A percentile compares a stretch with the other conserved stretches of the same genome.
Conservation (phyloP, 2,888 invertebrate genomes). For the Thera britannica region DNA sequence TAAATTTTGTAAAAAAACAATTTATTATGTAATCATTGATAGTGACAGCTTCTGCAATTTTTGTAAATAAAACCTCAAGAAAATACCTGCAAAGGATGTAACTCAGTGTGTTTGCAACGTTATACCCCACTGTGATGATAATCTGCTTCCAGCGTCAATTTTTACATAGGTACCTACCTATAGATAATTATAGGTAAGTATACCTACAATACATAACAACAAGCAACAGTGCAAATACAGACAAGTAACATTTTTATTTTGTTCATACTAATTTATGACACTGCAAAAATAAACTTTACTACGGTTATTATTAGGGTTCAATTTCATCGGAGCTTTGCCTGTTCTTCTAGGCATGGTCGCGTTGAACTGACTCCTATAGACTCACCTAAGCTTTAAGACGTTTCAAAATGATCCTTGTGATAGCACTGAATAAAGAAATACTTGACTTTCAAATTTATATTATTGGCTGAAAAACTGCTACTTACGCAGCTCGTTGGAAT, state of each 20-base stretch:
- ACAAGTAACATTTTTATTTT: conserved; percentile 1
- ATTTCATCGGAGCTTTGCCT: background rate
- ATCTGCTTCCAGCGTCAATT: conserved; percentile 68
- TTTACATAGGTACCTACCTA: conserved; percentile 56
- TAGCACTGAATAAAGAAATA: too few species aligned
- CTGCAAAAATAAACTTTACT: conserved; percentile 1
- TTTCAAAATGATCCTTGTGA: too few species aligned
- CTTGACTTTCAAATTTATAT: too few species aligned
- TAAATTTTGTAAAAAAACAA: too few species aligned
- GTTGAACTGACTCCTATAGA: too few species aligned
- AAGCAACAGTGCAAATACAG: conserved; percentile 49
- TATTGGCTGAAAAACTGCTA: background rate
- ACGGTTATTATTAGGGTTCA: background rate
- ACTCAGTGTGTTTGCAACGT: conserved; percentile 56
- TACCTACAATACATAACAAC: conserved; percentile 33
- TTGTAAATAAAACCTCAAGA: too few species aligned
- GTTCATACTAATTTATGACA: background rate
- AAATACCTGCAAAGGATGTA: background rate
- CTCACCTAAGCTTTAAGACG: too few species aligned
- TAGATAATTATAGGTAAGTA: conserved; percentile 30
- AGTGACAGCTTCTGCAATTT: too few species aligned
- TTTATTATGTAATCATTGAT: too few species aligned
- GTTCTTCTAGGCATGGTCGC: too few species aligned
- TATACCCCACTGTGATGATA: conserved; percentile 64
- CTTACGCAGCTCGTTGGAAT: background rate